These are phyloP conservation scores for Drosophila aldrichi DNA, from an alignment of 2,888 invertebrate genomes.

Conservation along the genomic window DNA sequence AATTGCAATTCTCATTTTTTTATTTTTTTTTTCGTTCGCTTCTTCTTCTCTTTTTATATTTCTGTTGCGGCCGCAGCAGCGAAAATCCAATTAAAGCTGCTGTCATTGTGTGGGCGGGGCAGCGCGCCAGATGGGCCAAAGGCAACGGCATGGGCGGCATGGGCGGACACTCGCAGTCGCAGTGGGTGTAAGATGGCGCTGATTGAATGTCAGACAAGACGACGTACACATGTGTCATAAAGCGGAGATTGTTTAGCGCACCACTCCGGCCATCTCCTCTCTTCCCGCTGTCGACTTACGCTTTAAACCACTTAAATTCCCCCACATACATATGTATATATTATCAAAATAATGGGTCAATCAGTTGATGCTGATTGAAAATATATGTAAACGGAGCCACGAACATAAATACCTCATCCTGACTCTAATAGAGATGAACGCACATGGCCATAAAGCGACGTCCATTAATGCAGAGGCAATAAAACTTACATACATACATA, in stretches of 20 bases:
- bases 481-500: neutral
- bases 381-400: neutral
- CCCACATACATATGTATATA: no score
- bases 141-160: constrained; percentile 9
- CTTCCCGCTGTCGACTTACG: neutral
- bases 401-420: neutral
- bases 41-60: constrained; percentile 32
- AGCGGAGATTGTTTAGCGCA: constrained; percentile 72
- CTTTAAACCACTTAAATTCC: neutral
- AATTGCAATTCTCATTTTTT: constrained; percentile 71
- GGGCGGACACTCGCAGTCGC: neutral
- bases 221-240: constrained; percentile 78
- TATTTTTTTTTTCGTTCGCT: constrained; percentile 4
- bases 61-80: constrained; percentile 61
- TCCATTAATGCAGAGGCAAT: neutral
- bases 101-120: constrained; percentile 74
- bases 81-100: constrained; percentile 81
- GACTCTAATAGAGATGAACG: neutral
- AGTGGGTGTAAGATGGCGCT: constrained; percentile 48
- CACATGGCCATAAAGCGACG: neutral
- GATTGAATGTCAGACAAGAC: constrained; percentile 76
- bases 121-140: constrained; percentile 16
- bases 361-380: neutral
- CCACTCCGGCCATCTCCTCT: constrained; percentile 16
- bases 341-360: neutral